Conservation (phyloP, 2,888 invertebrate genomes). For the Meghimatium bilineatum region DNA sequence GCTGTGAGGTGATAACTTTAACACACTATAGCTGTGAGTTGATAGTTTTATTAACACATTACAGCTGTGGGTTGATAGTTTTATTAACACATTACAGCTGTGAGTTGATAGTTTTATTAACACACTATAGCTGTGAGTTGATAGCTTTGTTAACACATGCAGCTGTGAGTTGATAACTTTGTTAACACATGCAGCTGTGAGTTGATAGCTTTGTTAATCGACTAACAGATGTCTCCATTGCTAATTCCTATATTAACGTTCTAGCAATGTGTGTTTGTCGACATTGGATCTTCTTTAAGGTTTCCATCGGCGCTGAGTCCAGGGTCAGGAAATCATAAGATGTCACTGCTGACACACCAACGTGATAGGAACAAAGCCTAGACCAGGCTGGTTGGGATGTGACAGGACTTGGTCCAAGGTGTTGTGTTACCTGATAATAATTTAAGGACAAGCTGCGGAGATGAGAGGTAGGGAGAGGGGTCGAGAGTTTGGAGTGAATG, state of each 20-base stretch:
- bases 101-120: no score
- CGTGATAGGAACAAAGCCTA: constrained; percentile 18
- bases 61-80: no score
- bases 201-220: neutral
- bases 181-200: no score
- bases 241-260: neutral
- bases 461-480: neutral
- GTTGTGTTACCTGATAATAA: neutral
- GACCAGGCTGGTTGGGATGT: neutral
- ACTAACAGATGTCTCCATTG: neutral
- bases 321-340: constrained; percentile 4
- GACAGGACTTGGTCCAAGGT: neutral
- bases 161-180: no score
- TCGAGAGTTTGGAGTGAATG: neutral
- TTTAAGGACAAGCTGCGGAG: no score
- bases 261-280: constrained; percentile 6
- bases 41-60: no score
- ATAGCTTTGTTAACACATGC: no score
- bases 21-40: no score
- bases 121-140: no score
- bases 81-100: no score
- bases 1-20: no score
- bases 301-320: neutral
- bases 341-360: constrained; percentile 9
- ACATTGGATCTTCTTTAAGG: neutral